These are phyloP conservation scores for Connochaetes taurinus DNA, from an alignment of 2,113 vertebrate genomes.

Conservation along the genomic window DNA sequence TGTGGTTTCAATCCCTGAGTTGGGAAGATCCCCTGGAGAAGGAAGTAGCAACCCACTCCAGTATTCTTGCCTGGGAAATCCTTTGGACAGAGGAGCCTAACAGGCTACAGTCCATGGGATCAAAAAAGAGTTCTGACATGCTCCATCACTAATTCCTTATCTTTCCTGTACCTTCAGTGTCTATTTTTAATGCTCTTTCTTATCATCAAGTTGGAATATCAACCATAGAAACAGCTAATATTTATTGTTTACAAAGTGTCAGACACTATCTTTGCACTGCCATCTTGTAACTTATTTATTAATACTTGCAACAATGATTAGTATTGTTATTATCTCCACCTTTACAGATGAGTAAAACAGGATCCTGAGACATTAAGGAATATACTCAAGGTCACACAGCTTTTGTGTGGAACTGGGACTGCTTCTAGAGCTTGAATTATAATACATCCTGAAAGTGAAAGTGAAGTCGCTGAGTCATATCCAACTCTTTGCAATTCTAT, in stretches of 20 bases:
- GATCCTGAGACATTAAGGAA: background rate
- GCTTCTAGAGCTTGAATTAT: background rate
- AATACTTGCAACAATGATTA: background rate
- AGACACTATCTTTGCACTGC: background rate
- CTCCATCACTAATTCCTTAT: background rate
- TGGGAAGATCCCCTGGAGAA: background rate
- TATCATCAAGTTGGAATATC: background rate
- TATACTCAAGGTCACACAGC: background rate
- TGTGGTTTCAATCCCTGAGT: fast-evolving
- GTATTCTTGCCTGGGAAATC: background rate
- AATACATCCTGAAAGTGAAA: background rate
- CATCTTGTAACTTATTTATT: background rate
- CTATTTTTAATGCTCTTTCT: background rate
- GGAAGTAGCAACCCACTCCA: background rate
- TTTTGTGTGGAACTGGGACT: background rate
- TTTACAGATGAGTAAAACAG: background rate
- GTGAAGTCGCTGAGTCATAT: background rate
- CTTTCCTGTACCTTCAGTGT: background rate
- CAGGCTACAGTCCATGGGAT: background rate
- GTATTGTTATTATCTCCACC: background rate
- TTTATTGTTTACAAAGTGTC: background rate
- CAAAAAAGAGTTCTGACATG: fast-evolving
- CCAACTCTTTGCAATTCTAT: background rate
- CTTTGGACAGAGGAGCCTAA: background rate
- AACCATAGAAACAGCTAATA: background rate